Conservation (phyloP, 2,113 vertebrate genomes). For the Ascaphus truei region DNA sequence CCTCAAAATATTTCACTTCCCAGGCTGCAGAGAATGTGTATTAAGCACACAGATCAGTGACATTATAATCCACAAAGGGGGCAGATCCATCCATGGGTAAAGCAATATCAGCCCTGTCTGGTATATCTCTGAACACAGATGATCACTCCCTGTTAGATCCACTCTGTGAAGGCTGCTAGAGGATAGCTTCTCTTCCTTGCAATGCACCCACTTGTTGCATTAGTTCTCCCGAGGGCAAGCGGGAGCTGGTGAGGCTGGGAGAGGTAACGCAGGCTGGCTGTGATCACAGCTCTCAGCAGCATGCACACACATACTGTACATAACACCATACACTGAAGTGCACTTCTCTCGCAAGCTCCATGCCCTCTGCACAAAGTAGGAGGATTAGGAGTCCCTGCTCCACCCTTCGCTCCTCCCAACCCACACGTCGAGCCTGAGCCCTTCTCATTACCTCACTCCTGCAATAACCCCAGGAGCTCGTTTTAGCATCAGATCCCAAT, state of each 20-base stretch:
- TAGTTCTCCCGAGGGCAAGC: not conserved
- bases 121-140: not conserved
- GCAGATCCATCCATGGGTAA: not conserved
- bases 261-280: too few relatives aligned
- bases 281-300: too few relatives aligned
- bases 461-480: not conserved
- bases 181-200: too few relatives aligned
- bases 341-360: not conserved
- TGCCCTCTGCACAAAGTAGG: conserved; percentile 22
- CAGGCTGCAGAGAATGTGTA: not conserved
- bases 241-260: not conserved
- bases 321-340: not conserved
- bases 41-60: not conserved
- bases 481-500: not conserved
- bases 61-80: conserved; percentile 7
- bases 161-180: not conserved
- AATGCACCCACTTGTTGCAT: not conserved
- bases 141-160: not conserved
- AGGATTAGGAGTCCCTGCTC: not conserved
- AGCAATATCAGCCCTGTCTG: not conserved
- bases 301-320: not conserved
- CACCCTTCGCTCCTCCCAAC: conserved; percentile 1
- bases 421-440: conserved; percentile 13
- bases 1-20: not conserved
- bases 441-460: conserved; percentile 8